phyloP scores from a whole-genome alignment of 1,140 invertebrate species.

The Ips typographus region DNA sequence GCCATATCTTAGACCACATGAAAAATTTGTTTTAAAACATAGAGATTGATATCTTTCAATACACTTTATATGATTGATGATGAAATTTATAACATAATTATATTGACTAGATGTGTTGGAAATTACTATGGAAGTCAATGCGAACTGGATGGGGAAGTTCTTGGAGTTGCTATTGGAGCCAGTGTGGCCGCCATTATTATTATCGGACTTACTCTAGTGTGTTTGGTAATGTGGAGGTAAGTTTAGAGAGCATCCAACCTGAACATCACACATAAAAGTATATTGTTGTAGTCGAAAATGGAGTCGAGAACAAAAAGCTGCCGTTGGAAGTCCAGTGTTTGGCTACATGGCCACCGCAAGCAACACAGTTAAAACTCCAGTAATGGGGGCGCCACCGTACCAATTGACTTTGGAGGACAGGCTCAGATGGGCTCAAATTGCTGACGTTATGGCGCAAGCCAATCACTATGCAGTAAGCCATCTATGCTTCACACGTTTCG shows the following conservation, averaged over 20 bases:
- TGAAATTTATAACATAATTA: background rate
- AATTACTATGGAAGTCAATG: slow-evolving; percentile 86
- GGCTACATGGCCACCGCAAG: slow-evolving; percentile 72
- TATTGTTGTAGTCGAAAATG: slow-evolving; percentile 69
- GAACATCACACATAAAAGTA: background rate
- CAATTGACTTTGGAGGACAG: slow-evolving; percentile 73
- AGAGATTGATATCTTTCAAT: no score
- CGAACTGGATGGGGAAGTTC: slow-evolving; percentile 88
- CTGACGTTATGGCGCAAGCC: slow-evolving; percentile 78
- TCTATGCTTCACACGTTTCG: background rate
- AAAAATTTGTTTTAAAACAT: no score
- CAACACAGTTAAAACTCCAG: slow-evolving; percentile 68
- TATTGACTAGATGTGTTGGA: slow-evolving; percentile 66
- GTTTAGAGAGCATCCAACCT: slow-evolving; percentile 8
- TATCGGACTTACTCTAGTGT: slow-evolving; percentile 81
- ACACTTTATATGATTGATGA: no score
- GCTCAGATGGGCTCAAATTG: slow-evolving; percentile 81
- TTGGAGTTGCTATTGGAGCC: slow-evolving; percentile 86
- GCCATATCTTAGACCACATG: no score
- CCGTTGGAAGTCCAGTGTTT: slow-evolving; percentile 76
- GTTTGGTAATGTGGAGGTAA: slow-evolving; percentile 89
- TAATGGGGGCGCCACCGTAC: slow-evolving; percentile 64
- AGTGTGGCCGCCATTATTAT: slow-evolving; percentile 85
- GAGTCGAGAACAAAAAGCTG: slow-evolving; percentile 82
- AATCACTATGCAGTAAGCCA: slow-evolving; percentile 76